A percentile compares a stretch with the other conserved stretches of the same genome.
Evolutionary conservation across 2,113 vertebrate genomes (phyloP).

Genomic region (Polypterus senegalus): DNA sequence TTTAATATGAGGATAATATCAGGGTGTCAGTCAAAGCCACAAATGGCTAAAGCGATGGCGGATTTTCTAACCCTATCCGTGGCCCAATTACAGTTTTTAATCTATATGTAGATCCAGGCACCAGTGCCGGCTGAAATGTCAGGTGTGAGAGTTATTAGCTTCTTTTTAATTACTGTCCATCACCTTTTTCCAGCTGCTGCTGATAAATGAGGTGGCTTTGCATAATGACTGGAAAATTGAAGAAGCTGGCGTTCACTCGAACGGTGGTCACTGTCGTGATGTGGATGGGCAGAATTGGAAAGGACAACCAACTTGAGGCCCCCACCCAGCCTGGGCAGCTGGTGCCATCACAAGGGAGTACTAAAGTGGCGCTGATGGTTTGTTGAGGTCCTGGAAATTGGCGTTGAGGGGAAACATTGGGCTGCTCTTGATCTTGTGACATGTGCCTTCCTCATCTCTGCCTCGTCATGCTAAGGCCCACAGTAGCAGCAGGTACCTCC

Average conservation of each 20-base stretch:
- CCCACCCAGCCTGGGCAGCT: no score
- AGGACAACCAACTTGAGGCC: no score
- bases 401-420: no score
- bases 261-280: no score
- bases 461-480: no score
- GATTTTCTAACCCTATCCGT: constrained; percentile 76
- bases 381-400: no score
- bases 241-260: constrained; percentile 1
- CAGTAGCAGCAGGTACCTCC: no score
- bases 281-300: no score
- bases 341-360: no score
- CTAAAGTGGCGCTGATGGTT: no score
- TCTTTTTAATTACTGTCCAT: constrained; percentile 97
- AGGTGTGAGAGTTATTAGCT: constrained; percentile 89
- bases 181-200: constrained; percentile 51
- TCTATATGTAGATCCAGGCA: constrained; percentile 97
- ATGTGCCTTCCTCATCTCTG: no score
- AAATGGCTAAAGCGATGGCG: constrained; percentile 54
- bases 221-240: constrained; percentile 32
- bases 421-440: no score
- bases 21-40: constrained; percentile 69
- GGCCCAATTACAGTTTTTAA: constrained; percentile 92
- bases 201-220: constrained; percentile 45
- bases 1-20: constrained; percentile 45
- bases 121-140: constrained; percentile 89